phyloP scores from a whole-genome alignment of 2,888 invertebrate genomes.

The Macrophya alboannulata region DNA sequence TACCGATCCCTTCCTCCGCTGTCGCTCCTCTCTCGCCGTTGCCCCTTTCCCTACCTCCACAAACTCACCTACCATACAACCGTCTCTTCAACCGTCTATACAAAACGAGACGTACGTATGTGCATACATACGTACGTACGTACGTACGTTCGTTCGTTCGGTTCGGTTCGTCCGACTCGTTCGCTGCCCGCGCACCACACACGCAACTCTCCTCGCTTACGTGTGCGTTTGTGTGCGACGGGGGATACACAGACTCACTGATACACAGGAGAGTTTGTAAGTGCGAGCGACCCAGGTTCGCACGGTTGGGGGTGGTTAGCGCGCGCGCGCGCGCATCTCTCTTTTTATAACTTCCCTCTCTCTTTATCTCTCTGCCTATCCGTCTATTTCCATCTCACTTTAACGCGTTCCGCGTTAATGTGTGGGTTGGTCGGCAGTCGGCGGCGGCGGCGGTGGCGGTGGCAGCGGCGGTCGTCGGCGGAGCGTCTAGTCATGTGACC shows the following conservation, averaged over 20 bases:
- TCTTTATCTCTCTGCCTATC: constrained; percentile 27
- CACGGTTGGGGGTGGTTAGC: constrained; percentile 55
- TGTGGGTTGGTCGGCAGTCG: constrained; percentile 52
- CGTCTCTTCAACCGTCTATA: constrained; percentile 59
- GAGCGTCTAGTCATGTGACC: constrained; percentile 87
- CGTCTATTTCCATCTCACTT: constrained; percentile 30
- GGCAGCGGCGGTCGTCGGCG: constrained; percentile 70
- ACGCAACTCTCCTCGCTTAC: constrained; percentile 56
- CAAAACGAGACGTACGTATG: constrained; percentile 58
- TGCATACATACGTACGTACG: constrained; percentile 69
- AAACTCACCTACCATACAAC: constrained; percentile 74
- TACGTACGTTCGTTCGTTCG: too few relatives aligned
- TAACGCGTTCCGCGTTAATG: constrained; percentile 22
- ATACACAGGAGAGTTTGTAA: constrained; percentile 14
- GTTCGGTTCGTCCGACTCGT: constrained; percentile 70
- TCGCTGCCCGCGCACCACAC: constrained; percentile 73
- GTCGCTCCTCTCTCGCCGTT: constrained; percentile 58
- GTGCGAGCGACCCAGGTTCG: constrained; percentile 44
- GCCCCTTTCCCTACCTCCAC: constrained; percentile 67
- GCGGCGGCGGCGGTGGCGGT: constrained; percentile 55
- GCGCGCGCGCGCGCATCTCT: constrained; percentile 66
- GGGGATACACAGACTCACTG: background rate
- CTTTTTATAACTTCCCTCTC: constrained; percentile 58
- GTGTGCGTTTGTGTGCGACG: background rate
- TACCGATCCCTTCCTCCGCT: constrained; percentile 55